Evolutionary conservation across 2,888 invertebrate genomes (phyloP).

Genomic region (Oxytorus armatus): DNA sequence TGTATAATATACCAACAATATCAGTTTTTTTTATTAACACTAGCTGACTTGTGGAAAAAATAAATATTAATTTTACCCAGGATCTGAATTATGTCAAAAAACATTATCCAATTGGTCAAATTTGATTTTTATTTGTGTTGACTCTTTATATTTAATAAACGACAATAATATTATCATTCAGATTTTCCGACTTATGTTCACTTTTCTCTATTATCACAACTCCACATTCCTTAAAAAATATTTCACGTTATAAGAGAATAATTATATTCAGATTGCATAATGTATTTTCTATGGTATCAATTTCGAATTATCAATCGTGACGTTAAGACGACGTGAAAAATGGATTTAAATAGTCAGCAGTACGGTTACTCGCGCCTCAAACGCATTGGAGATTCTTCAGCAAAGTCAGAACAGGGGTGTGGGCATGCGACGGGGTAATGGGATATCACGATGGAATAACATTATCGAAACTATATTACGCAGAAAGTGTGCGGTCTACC

Average conservation of each 20-base stretch:
- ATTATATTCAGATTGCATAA: constrained; percentile 17
- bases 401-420: not conserved
- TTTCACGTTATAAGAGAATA: constrained; percentile 1
- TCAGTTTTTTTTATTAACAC: no score
- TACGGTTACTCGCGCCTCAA: not conserved
- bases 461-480: constrained; percentile 51
- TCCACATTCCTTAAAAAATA: not conserved
- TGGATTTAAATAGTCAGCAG: constrained; percentile 39
- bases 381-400: constrained; percentile 35
- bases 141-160: no score
- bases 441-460: constrained; percentile 52
- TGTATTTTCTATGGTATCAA: constrained; percentile 18
- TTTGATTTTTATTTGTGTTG: no score
- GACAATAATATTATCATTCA: no score
- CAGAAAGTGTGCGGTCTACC: constrained; percentile 18
- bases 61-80: no score
- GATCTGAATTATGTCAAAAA: no score
- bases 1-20: no score
- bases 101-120: no score
- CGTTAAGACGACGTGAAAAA: constrained; percentile 47
- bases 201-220: not conserved
- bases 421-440: constrained; percentile 5
- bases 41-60: no score
- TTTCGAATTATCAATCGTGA: constrained; percentile 40
- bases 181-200: no score